phyloP scores from a whole-genome alignment of 2,797 vertebrate species.

The Sebastes alutus region DNA sequence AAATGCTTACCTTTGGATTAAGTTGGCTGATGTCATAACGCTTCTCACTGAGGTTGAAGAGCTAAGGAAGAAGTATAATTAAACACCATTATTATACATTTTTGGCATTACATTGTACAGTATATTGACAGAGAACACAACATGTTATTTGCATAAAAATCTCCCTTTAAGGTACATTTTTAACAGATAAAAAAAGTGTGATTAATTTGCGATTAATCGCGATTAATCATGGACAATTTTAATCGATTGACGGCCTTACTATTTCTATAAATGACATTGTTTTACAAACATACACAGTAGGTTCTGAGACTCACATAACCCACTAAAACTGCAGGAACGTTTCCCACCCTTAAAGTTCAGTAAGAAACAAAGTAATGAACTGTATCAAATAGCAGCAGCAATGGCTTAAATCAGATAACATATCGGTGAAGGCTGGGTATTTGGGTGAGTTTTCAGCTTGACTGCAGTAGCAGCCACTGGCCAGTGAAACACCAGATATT shows the following conservation, averaged over 20 bases:
- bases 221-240: too few relatives aligned
- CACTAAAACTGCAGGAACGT: not conserved
- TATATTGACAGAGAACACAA: not conserved
- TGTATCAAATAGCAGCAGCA: not conserved
- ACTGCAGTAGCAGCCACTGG: not conserved
- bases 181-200: too few relatives aligned
- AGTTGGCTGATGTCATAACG: slow-evolving; percentile 92
- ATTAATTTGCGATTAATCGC: too few relatives aligned
- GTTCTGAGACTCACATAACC: not conserved
- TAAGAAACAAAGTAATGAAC: not conserved
- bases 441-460: not conserved
- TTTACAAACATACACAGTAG: not conserved
- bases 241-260: too few relatives aligned
- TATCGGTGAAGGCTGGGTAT: not conserved
- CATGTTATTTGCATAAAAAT: too few relatives aligned
- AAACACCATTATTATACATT: not conserved
- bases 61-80: slow-evolving; percentile 73
- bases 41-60: slow-evolving; percentile 96
- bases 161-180: too few relatives aligned
- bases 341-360: not conserved
- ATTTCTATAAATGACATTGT: not conserved
- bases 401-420: not conserved
- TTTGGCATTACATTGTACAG: not conserved
- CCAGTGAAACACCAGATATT: not conserved
- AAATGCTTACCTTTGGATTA: slow-evolving; percentile 89